phyloP scores from a whole-genome alignment of 2,797 vertebrate species.

The Manis pentadactyla region DNA sequence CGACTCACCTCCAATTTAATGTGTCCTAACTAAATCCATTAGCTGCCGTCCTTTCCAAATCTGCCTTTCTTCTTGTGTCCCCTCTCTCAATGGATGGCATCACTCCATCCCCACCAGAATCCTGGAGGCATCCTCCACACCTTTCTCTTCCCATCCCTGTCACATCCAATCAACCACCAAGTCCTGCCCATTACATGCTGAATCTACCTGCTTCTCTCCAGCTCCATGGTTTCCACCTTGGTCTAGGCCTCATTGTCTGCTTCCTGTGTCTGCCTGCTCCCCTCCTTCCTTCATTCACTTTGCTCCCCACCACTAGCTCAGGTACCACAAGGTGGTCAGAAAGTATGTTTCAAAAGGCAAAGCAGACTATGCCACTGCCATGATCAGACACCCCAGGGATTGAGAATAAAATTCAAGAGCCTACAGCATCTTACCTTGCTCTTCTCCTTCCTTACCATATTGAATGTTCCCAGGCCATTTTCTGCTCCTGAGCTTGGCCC shows the following conservation, averaged over 20 bases:
- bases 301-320: not conserved
- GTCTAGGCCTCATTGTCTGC: not conserved
- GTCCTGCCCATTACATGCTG: not conserved
- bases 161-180: not conserved
- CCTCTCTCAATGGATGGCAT: not conserved
- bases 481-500: not conserved
- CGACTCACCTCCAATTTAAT: not conserved
- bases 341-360: constrained; percentile 11
- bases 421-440: not conserved
- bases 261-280: not conserved
- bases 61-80: not conserved
- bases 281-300: not conserved
- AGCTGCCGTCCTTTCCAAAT: not conserved
- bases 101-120: not conserved
- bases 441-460: not conserved
- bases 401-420: not conserved
- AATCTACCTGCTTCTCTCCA: not conserved
- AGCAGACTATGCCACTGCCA: not conserved
- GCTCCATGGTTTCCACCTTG: not conserved
- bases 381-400: not conserved
- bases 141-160: not conserved
- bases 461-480: not conserved
- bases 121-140: not conserved
- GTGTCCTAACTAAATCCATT: not conserved
- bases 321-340: not conserved